A percentile compares a stretch with the other conserved stretches of the same genome.
Conservation (phyloP, 1,140 invertebrate genomes). For the Halotydeus destructor region DNA sequence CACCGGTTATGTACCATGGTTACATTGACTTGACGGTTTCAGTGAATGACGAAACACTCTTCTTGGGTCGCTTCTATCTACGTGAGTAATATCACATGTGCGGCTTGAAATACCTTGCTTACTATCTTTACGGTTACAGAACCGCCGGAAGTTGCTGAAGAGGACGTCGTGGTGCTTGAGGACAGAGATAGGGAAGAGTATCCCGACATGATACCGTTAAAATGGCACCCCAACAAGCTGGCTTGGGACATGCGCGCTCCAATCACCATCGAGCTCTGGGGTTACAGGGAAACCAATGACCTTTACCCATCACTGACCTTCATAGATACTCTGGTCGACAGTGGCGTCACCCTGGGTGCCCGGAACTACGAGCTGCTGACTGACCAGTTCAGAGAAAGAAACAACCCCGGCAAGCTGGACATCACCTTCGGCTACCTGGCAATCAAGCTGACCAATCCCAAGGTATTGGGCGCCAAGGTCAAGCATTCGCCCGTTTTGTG, state of each 20-base stretch:
- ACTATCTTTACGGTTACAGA: slow-evolving; percentile 8
- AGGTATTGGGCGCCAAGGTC: slow-evolving; percentile 35
- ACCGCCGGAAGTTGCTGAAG: slow-evolving; percentile 20
- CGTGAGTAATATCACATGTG: slow-evolving; percentile 35
- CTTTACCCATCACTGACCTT: slow-evolving; percentile 19
- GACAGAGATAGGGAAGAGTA: slow-evolving; percentile 16
- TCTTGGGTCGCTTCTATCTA: slow-evolving; percentile 76
- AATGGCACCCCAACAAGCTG: slow-evolving; percentile 19
- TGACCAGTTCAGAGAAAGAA: slow-evolving; percentile 35
- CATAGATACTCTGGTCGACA: slow-evolving; percentile 16
- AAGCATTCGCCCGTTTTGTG: slow-evolving; percentile 59
- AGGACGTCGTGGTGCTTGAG: slow-evolving; percentile 16
- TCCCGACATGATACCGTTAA: slow-evolving; percentile 14
- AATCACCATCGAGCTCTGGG: slow-evolving; percentile 17
- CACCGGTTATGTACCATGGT: slow-evolving; percentile 65
- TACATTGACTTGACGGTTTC: slow-evolving; percentile 71
- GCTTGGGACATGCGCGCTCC: slow-evolving; percentile 11
- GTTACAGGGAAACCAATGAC: slow-evolving; percentile 17
- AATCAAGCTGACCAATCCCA: slow-evolving; percentile 59
- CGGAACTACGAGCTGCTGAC: slow-evolving; percentile 9
- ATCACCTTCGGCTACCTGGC: slow-evolving; percentile 71
- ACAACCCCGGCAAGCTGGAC: slow-evolving; percentile 39
- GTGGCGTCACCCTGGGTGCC: slow-evolving; percentile 8
- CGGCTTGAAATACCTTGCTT: background rate
- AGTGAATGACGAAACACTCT: slow-evolving; percentile 51